These are phyloP conservation scores for Bradypus variegatus DNA, from an alignment of 2,797 vertebrate genomes.

Conservation along the genomic window DNA sequence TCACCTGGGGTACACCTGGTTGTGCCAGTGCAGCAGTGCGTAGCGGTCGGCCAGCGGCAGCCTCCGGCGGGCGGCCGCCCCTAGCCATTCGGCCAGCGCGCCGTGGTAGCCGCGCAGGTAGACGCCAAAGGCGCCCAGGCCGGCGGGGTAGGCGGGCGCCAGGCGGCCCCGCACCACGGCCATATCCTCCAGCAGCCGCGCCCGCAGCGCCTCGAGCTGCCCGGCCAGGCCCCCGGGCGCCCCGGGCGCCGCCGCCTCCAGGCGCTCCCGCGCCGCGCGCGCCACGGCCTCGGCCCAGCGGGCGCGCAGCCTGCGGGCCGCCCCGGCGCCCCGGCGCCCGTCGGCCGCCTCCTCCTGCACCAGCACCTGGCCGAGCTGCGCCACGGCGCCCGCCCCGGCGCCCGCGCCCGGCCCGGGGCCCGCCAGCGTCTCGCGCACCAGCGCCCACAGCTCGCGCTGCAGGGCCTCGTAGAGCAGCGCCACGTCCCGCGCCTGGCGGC, in stretches of 20 bases:
- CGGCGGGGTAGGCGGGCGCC: constrained; percentile 81
- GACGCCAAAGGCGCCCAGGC: constrained; percentile 80
- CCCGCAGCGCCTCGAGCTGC: constrained; percentile 79
- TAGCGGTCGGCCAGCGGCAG: constrained; percentile 83
- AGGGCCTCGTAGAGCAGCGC: constrained; percentile 88
- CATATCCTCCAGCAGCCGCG: constrained; percentile 81
- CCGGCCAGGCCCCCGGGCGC: constrained; percentile 63
- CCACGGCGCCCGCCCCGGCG: constrained; percentile 70
- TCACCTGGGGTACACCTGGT: constrained; percentile 88
- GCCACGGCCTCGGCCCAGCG: constrained; percentile 82
- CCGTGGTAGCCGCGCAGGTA: constrained; percentile 87
- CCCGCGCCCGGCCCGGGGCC: constrained; percentile 69
- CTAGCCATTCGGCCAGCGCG: constrained; percentile 77
- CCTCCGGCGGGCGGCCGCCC: constrained; percentile 71
- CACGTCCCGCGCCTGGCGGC: constrained; percentile 85
- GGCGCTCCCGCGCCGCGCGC: constrained; percentile 72
- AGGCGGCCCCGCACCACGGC: constrained; percentile 80
- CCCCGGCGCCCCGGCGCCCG: constrained; percentile 52
- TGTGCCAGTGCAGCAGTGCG: constrained; percentile 87
- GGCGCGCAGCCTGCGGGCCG: constrained; percentile 73
- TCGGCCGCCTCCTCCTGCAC: constrained; percentile 86
- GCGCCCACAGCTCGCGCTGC: constrained; percentile 86
- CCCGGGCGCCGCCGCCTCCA: constrained; percentile 75
- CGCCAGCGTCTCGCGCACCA: constrained; percentile 82
- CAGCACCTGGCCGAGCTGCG: constrained; percentile 84